Percentiles rank a stretch among this genome's conserved stretches.
phyloP scores from a whole-genome alignment of 2,113 vertebrate genomes.

The Merops nubicus region DNA sequence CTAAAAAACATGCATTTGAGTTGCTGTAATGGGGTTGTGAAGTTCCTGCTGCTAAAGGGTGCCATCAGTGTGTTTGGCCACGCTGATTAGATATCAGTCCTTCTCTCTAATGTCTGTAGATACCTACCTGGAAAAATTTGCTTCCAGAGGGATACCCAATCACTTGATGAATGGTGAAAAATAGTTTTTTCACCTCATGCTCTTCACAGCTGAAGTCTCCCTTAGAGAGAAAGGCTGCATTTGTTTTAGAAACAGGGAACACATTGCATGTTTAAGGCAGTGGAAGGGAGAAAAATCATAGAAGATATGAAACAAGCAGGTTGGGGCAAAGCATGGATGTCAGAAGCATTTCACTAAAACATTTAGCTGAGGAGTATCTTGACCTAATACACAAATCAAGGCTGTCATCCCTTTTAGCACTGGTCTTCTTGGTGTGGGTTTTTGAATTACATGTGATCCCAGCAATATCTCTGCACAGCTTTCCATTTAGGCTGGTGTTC shows the following conservation, averaged over 20 bases:
- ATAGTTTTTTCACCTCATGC: not conserved
- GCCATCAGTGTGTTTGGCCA: not conserved
- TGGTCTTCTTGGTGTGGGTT: not conserved
- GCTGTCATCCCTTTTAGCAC: no score
- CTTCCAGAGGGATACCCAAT: not conserved
- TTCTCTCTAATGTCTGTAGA: not conserved
- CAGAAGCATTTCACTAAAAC: not conserved
- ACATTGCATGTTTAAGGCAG: accelerated
- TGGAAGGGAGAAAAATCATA: not conserved
- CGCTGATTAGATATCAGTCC: not conserved
- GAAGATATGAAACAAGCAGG: not conserved
- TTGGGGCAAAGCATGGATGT: accelerated
- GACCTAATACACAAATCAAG: not conserved
- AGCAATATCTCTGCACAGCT: not conserved
- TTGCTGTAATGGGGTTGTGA: not conserved
- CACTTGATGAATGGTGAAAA: not conserved
- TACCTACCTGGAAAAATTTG: not conserved
- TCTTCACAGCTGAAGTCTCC: not conserved
- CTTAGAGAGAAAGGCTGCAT: not conserved
- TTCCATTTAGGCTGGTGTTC: not conserved
- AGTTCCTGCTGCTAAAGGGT: not conserved
- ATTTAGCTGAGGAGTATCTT: not conserved
- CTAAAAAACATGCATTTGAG: not conserved
- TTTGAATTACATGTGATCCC: not conserved
- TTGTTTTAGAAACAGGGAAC: not conserved